Evolutionary conservation across 2,113 vertebrate genomes (phyloP), one percentile per base, ranked within the genome.

Genomic region (Henicopernis longicauda): DNA sequence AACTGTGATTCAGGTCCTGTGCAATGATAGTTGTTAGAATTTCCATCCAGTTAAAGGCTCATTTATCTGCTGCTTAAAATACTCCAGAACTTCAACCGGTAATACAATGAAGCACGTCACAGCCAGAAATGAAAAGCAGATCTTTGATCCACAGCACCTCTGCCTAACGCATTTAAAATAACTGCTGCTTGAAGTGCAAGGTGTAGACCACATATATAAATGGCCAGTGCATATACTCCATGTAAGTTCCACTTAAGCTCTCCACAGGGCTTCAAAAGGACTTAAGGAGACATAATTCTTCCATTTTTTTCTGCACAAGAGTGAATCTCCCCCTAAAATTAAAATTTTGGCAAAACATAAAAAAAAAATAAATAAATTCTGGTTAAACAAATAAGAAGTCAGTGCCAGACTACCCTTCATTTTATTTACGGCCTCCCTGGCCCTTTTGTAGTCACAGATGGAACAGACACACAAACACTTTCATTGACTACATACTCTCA

Each of bases 401-500:
- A 63, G 42, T 32, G 49, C 5, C 50, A 89, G 38, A 23, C n/a
- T 31, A 5, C 11, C 29, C 91, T 38, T 31, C 44, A 10, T 18
- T 65, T 27, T 34, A 47, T 32, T 13, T 31, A 1, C 15, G 72
- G 55, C 25, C 31, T 27, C 26, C 63, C 52, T 18, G 34, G 49
- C 47, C 55, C 57, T 16, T 6, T 2, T 65, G 86, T 4, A 61
- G n/a, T 3, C 26, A 16, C 82, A 85, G 58, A 4, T 3, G 49
- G 52, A 74, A 6, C 8, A 32, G 70, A 1, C 9, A 32, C 7
- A 42, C 13, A 29, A 13, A 17, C 11, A 7, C 22, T 67, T 4
- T 3, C 4, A 7, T 0, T 6, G 22, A 67, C 15, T 44, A 44
- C 97, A 95, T 96, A 99, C 99, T 95, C 99, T 98, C 99, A 99